Base-by-base conservation (phyloP, 2,888 invertebrate genomes). In the Protodeltote pygarga region DNA sequence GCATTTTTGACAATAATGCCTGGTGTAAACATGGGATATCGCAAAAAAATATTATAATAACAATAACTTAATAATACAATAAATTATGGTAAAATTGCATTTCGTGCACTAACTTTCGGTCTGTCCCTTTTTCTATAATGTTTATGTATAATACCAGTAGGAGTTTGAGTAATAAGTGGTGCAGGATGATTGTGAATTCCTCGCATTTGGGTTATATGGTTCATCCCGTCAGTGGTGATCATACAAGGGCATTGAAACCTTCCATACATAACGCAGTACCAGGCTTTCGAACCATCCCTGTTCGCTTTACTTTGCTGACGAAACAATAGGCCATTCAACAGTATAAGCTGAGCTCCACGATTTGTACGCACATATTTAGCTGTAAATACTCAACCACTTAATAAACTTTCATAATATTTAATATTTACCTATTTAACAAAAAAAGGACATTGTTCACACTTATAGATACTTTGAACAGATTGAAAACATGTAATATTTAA, bases 231-330 rank as follows among this genome's bases (percentile, higher is more conserved):
- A 0, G 81, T 80, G 0, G 62, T 74, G 2, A 83, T 49, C 9
- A 71, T 59, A 0, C 78, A 73, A 1, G 60, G 53, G 33, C 84
- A 84, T 23, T 77, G 75, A 5, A 28, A 44, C 3, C 52, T 54
- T 10, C 49, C 41, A 10, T 83, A 83, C 78, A 75, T 81, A 0
- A 73, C 67, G 34, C 83, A 83, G 53, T 83, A 80, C 79, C 82
- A 83, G 1, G 71, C 73, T 14, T 48, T 74, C 10, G 35, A 34
- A 1, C 83, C 83, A 0, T 74, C 77, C 27, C 45, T 77, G 2
- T 61, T 73, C 0, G 77, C 48, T 48, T 75, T 83, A 40, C 67
- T 69, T 33, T 75, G 79, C 21, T 68, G 71, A 8, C 83, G 72
- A 41, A 67, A 82, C 1, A 83, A 38, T 10, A 49, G 72, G 0